These are phyloP conservation scores for Oxytorus armatus DNA, from an alignment of 2,888 invertebrate genomes.

Conservation along the genomic window DNA sequence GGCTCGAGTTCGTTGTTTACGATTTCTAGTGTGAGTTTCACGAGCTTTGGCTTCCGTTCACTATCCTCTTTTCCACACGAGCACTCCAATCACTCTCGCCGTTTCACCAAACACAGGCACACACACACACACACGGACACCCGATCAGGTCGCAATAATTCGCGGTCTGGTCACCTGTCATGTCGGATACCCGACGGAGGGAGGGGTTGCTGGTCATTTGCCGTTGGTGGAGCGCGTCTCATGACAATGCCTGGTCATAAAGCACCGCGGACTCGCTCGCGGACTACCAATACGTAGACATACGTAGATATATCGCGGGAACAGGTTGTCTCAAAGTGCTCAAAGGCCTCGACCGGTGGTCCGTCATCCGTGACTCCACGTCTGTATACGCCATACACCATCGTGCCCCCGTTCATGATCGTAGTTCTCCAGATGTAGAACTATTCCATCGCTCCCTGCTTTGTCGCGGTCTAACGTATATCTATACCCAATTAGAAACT, in stretches of 20 bases:
- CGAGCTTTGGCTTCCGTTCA: conserved; percentile 24
- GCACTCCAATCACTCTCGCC: conserved; percentile 3
- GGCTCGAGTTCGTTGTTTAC: conserved; percentile 8
- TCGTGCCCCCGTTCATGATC: neutral
- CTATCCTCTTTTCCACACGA: conserved; percentile 7
- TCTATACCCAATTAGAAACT: conserved; percentile 32
- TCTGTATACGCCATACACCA: conserved; percentile 6
- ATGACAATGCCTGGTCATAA: conserved; percentile 76
- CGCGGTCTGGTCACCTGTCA: conserved; percentile 70
- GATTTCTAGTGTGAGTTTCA: conserved; percentile 1
- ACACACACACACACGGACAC: neutral
- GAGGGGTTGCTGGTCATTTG: conserved; percentile 72
- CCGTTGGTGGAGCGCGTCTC: conserved; percentile 70
- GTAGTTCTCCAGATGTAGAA: neutral
- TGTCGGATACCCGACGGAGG: conserved; percentile 66
- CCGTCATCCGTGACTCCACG: conserved; percentile 24
- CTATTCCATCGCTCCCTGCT: conserved; percentile 10
- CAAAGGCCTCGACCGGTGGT: conserved; percentile 69
- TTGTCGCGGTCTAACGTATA: conserved; percentile 23
- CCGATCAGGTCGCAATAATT: conserved; percentile 71
- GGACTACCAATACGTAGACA: conserved; percentile 8
- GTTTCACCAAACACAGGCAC: neutral
- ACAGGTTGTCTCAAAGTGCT: conserved; percentile 60
- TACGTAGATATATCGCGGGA: conserved; percentile 1
- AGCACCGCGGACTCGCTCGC: conserved; percentile 63